Percentiles rank a stretch among this genome's conserved stretches.
These are phyloP conservation scores for Blastomussa wellsi DNA, from an alignment of 92 coral and sea anemone species.

Conservation along the genomic window DNA sequence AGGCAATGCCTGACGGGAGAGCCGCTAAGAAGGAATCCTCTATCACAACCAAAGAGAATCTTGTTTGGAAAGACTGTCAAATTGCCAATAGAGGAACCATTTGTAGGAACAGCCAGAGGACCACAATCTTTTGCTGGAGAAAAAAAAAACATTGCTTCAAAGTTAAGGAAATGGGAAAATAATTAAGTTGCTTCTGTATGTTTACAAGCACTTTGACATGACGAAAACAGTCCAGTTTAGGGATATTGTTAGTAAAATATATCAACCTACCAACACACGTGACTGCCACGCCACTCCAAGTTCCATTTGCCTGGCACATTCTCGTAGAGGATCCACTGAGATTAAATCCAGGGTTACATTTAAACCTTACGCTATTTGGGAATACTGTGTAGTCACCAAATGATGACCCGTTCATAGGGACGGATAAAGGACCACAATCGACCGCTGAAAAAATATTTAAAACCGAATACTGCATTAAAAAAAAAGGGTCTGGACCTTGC, in stretches of 20 bases:
- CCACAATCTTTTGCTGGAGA: constrained; percentile 71
- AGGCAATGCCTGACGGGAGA: constrained; percentile 52
- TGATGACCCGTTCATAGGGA: constrained; percentile 6
- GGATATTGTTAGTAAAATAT: too few relatives aligned
- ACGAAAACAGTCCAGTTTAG: too few relatives aligned
- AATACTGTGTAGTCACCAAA: constrained; percentile 30
- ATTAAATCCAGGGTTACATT: constrained; percentile 35
- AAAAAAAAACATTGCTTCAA: constrained; percentile 7
- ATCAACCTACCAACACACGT: constrained; percentile 31
- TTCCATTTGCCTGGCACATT: constrained; percentile 40
- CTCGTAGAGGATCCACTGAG: constrained; percentile 37
- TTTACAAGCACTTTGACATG: too few relatives aligned
- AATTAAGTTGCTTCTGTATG: too few relatives aligned
- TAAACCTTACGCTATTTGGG: constrained; percentile 26
- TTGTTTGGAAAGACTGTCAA: constrained; percentile 45
- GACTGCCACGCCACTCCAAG: constrained; percentile 30
- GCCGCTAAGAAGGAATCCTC: constrained; percentile 64
- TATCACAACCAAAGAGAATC: constrained; percentile 41
- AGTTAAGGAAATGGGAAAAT: too few relatives aligned
- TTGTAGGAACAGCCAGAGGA: constrained; percentile 52
- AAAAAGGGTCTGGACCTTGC: background rate
- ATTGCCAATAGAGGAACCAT: constrained; percentile 44
- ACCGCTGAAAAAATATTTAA: background rate
- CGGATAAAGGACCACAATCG: constrained; percentile 2
- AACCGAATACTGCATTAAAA: background rate